These are phyloP conservation scores for Dioctria rufipes DNA, from an alignment of 2,888 invertebrate species.

Conservation along the genomic window DNA sequence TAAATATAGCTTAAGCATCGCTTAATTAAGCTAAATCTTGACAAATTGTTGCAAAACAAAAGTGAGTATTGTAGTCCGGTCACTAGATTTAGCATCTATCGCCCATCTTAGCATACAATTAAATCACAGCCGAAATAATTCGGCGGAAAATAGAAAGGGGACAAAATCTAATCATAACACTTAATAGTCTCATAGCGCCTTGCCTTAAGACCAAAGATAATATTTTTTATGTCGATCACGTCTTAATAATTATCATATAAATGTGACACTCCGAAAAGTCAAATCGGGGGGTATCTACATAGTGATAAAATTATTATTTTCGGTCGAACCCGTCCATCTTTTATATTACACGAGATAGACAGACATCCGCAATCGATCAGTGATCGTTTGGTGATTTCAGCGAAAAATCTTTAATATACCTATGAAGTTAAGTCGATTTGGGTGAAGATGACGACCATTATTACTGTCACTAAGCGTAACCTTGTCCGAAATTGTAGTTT, in stretches of 20 bases:
- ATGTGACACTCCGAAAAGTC: constrained; percentile 57
- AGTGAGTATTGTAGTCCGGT: constrained; percentile 26
- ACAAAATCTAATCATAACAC: constrained; percentile 2
- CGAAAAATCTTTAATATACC: background rate
- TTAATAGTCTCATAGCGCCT: background rate
- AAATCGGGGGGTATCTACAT: background rate
- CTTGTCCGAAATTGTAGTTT: background rate
- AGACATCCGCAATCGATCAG: background rate
- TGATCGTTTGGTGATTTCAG: constrained; percentile 1
- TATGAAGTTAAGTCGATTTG: background rate
- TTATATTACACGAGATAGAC: background rate
- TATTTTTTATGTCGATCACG: constrained; percentile 49
- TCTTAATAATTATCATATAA: constrained; percentile 57
- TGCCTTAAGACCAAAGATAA: background rate
- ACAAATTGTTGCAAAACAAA: constrained; percentile 40
- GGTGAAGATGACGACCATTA: constrained; percentile 20
- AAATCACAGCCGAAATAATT: background rate
- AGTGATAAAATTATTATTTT: background rate
- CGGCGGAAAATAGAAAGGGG: background rate
- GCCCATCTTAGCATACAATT: background rate
- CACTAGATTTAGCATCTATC: background rate
- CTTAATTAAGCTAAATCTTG: constrained; percentile 49
- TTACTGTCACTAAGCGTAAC: constrained; percentile 1
- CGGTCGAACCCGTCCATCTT: background rate
- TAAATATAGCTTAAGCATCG: constrained; percentile 39